Base-by-base conservation (phyloP, 2,797 vertebrate species). In the Garrulus glandarius region DNA sequence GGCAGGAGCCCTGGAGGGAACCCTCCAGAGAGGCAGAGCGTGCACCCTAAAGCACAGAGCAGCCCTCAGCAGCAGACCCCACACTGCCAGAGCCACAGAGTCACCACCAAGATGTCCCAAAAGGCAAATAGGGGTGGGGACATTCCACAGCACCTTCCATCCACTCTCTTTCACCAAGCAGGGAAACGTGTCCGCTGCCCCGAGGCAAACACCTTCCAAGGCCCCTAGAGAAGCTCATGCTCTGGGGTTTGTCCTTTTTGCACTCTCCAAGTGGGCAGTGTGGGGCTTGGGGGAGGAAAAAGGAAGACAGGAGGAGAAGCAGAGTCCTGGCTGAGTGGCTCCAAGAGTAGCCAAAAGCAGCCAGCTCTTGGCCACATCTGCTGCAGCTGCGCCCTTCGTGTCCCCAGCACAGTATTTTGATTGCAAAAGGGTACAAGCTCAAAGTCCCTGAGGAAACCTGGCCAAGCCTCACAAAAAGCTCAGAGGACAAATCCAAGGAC, bases 401-500 rank as follows among this genome's bases (percentile, higher is more conserved):
- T 52, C 26, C 53, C 53, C 92, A 72, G 46, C 39, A 43, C 29
- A 16, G 15, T 5, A 3, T 30, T 87, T 65, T 41, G 72, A 55
- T 5, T 20, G 24, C 70, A 63, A 47, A 72, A 87, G 67, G 84
- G 52, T 24, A 70, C 1, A 1, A 53, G 44, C 74, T 76, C 52
- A 46, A 79, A 91, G 75, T 57, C 79, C 57, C 61, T 11, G 30
- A 55, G 49, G 46, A 95, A 90, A 81, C 39, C 43, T 34, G 55
- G 61, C 55, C 61, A 89, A 95, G 72, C 18, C 59, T 50, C 3
- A 1, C 37, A 57, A 50, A 91, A 83, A 93, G 13, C 65, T 55
- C 69, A 49, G 83, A 89, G 71, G 52, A 85, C 52, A 81, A 87
- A 84, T 29, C 61, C 85, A 94, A 81, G 69, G 85, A 86, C 80